phyloP scores from a whole-genome alignment of 2,888 invertebrate species.

The Andrena flavipes region DNA sequence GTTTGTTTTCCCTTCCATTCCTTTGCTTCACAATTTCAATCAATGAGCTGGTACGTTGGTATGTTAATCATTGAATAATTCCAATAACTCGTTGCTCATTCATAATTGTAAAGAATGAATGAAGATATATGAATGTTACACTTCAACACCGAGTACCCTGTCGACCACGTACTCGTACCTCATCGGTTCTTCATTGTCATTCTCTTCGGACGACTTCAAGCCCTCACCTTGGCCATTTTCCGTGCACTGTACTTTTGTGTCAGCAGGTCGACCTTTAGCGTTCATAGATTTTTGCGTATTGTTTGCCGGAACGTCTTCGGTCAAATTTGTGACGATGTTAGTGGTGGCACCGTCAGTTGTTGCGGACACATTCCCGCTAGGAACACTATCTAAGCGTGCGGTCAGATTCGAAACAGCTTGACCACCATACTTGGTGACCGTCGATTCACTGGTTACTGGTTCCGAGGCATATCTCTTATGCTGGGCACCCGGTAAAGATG shows the following conservation, averaged over 20 bases:
- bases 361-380: constrained; percentile 43
- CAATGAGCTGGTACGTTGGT: constrained; percentile 4
- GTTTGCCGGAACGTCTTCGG: constrained; percentile 40
- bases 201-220: constrained; percentile 67
- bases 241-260: constrained; percentile 39
- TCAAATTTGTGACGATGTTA: constrained; percentile 24
- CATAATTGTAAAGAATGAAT: neutral
- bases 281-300: constrained; percentile 63
- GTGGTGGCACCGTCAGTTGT: constrained; percentile 22
- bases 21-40: constrained; percentile 10
- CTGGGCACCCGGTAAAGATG: constrained; percentile 64
- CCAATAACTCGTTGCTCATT: neutral
- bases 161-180: constrained; percentile 94
- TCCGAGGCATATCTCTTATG: constrained; percentile 80
- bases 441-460: constrained; percentile 69
- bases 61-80: constrained; percentile 16
- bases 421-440: constrained; percentile 48
- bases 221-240: constrained; percentile 62
- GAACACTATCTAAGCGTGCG: constrained; percentile 57
- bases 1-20: constrained; percentile 12
- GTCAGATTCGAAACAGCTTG: constrained; percentile 60
- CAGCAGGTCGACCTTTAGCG: constrained; percentile 59
- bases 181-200: constrained; percentile 82
- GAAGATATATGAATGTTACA: constrained; percentile 85
- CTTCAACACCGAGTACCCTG: constrained; percentile 93